phyloP scores from a whole-genome alignment of 2,113 vertebrate species.

The Garra rufa region DNA sequence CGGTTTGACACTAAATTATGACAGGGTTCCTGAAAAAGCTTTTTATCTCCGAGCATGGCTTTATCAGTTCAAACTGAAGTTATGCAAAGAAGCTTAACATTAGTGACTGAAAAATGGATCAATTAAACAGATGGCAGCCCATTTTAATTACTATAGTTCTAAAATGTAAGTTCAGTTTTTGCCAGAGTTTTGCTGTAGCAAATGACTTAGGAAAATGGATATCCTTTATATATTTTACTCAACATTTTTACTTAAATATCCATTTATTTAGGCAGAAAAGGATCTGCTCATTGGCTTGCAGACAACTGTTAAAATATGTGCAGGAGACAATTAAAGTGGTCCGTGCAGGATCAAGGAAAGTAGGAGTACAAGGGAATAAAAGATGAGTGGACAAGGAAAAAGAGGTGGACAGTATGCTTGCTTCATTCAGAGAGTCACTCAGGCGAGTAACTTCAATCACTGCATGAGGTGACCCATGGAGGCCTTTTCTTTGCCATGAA shows the following conservation, averaged over 20 bases:
- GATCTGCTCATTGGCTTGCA: neutral
- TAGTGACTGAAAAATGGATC: neutral
- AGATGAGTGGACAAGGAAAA: neutral
- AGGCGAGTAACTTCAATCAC: conserved; percentile 51
- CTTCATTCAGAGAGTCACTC: conserved; percentile 38
- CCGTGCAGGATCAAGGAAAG: neutral
- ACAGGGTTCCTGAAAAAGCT: neutral
- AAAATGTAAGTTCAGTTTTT: neutral
- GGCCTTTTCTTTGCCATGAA: conserved; percentile 44
- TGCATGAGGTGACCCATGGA: conserved; percentile 44
- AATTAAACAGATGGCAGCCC: conserved; percentile 5
- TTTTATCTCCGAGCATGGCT: neutral
- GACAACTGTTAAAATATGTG: neutral
- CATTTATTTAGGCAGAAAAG: neutral
- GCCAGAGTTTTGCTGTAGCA: neutral
- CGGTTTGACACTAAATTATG: neutral
- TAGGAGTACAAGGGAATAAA: neutral
- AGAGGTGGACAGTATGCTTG: neutral
- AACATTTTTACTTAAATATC: too few species aligned
- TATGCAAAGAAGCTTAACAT: neutral
- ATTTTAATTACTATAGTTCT: conserved; percentile 7
- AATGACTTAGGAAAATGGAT: neutral
- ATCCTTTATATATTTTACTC: neutral
- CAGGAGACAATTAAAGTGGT: neutral
- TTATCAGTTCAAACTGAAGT: conserved; percentile 3